Evolutionary conservation across 2,888 invertebrate genomes (phyloP), one percentile per base, ranked within the genome.

Genomic region (Isotomurus palustris): DNA sequence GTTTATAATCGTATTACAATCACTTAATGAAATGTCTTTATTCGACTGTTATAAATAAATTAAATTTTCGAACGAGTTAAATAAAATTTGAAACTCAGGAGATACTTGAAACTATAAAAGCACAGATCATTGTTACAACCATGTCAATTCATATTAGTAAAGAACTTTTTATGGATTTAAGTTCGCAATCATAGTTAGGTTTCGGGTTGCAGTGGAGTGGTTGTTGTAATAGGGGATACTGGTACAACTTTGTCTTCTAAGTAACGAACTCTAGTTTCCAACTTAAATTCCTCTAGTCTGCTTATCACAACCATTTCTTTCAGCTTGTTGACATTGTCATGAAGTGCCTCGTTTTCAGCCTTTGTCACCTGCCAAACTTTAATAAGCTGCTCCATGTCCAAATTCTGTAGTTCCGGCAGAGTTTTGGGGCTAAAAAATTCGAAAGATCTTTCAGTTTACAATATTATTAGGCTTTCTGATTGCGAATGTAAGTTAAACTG

Each of bases 221-320:
- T 66, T 6, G 53, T 66, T 41, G 65, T 66, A 2, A 66, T 53
- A 2, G 65, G 65, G 2, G 65, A 66, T 25, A 62, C 56, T 12
- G 56, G 56, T 24, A 47, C n/a, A 19, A 51, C 29, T 58, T 60
- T 66, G 1, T 64, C 59, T 54, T 68, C 66, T 24, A 70, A 55
- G 54, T 64, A 70, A 47, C 65, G 64, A 8, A 68, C 48, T 1
- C 70, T 57, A n/a, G 61, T 66, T 49, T 67, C 65, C 27, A 70
- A 51, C 27, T 60, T 58, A 48, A 68, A 70, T 43, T 70, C 67
- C 22, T 68, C 68, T 6, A 69, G 52, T 49, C 55, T 64, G 17
- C 58, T 61, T 0, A 36, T 25, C 17, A 63, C 70, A 2, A 70
- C 67, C 47, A 66, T 52, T 10, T 56, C 35, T 4, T 62, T 41